Conservation (phyloP, 1,140 invertebrate genomes). For the Maconellicoccus hirsutus region DNA sequence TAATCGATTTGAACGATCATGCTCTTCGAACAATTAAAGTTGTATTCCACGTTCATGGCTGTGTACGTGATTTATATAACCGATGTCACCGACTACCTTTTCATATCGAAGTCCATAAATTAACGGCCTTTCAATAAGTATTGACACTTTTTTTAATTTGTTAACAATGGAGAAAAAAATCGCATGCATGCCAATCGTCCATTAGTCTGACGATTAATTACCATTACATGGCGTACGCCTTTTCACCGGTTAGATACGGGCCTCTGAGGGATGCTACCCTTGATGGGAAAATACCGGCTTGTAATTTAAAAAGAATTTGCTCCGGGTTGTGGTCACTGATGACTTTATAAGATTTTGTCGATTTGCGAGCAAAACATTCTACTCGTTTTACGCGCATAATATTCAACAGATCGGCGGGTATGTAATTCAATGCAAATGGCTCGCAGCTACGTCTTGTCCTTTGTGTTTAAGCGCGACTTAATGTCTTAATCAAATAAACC, state of each 20-base stretch:
- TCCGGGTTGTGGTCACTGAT: too few species aligned
- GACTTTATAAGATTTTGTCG: too few species aligned
- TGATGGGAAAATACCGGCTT: too few species aligned
- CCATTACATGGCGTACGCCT: too few species aligned
- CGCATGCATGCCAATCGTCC: too few species aligned
- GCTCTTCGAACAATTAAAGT: background rate
- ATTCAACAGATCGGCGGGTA: too few species aligned
- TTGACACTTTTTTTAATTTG: background rate
- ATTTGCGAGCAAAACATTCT: too few species aligned
- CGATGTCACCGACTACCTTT: background rate
- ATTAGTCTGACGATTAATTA: too few species aligned
- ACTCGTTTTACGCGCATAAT: too few species aligned
- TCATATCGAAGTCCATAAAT: background rate
- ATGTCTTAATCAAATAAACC: constrained; percentile 21
- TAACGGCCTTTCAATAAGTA: background rate
- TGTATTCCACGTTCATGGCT: background rate
- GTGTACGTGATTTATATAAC: background rate
- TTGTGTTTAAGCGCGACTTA: background rate
- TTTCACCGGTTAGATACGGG: too few species aligned
- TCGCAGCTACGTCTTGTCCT: constrained; percentile 9
- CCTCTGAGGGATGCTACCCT: too few species aligned
- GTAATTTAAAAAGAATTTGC: too few species aligned
- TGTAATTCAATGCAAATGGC: constrained; percentile 16
- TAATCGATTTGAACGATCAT: background rate
- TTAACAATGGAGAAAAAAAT: background rate